A percentile compares a stretch with the other conserved stretches of the same genome.
phyloP scores from a whole-genome alignment of 2,888 invertebrate species.

The Caenorhabditis plicata region DNA sequence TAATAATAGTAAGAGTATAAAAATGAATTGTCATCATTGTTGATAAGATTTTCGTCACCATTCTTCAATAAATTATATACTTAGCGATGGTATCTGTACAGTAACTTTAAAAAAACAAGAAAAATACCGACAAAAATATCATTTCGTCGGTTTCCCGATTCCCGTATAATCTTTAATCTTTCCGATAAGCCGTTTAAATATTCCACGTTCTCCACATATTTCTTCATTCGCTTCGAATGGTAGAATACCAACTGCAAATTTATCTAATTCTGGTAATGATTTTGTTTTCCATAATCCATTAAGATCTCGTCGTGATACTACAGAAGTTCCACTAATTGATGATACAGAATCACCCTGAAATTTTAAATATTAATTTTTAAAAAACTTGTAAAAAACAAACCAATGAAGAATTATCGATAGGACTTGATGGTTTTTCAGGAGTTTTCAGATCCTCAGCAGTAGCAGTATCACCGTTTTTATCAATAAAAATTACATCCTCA shows the following conservation, averaged over 20 bases:
- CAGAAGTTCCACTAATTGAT: conserved; percentile 17
- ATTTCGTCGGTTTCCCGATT: neutral
- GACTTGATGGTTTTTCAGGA: neutral
- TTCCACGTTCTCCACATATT: conserved; percentile 19
- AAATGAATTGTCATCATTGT: too few relatives aligned
- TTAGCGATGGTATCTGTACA: neutral
- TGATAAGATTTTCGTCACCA: too few relatives aligned
- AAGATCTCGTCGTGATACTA: conserved; percentile 7
- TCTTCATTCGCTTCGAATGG: conserved; percentile 40
- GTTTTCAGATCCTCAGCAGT: neutral
- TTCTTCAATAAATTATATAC: too few relatives aligned
- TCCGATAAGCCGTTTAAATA: conserved; percentile 30
- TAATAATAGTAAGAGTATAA: too few relatives aligned
- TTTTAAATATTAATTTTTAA: too few relatives aligned
- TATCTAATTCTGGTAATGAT: conserved; percentile 8
- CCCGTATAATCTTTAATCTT: conserved; percentile 2
- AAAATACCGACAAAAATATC: too few relatives aligned
- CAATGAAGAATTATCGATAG: neutral
- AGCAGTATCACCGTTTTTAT: neutral
- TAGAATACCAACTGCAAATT: conserved; percentile 32
- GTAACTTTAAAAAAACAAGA: neutral
- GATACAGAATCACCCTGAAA: conserved; percentile 31
- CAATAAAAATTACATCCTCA: too few relatives aligned
- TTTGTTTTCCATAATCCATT: conserved; percentile 1
- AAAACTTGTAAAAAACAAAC: neutral